Evolutionary conservation across 2,888 invertebrate species (phyloP), one percentile per base, ranked within the genome.

Genomic region (Elaeidobius kamerunicus): DNA sequence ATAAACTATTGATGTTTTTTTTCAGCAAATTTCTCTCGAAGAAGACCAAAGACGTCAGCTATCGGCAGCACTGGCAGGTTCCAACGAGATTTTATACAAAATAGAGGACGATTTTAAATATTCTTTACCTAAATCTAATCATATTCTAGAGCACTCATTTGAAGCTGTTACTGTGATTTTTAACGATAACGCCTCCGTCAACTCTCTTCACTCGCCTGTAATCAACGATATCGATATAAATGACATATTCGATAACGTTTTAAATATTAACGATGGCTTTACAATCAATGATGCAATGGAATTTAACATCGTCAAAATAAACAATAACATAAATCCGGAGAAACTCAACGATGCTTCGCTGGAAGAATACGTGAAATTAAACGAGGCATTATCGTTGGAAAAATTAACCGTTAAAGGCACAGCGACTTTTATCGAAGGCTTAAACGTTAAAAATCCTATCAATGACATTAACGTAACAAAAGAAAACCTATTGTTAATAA

Each of bases 371-470:
- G 47, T 71, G 23, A 60, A 65, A 27, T 50, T 41, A 20, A 59
- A 60, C n/a, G 59, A 64, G 14, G 56, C 65, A 18, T 18, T 62
- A 17, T 49, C 56, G 35, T 46, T 68, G 15, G 46, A 63, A 7
- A 60, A 65, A 36, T 46, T 74, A 11, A 58, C 61, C 20, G 59
- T 74, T 2, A 57, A 64, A 19, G 73, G 72, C 23, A 62, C 63
- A 48, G 62, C 68, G 6, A 61, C 58, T 49, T 63, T 70, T 23
- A 54, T 67, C 18, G 57, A 65, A 7, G 63, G 61, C 5, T 12
- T 71, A 3, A 56, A 59, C 27, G 53, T 71, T 11, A 43, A 58
- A 17, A 67, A 68, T 32, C 57, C 44, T 19, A 30, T 74, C 2
- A 71, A 73, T 53, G 62, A 64, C 12, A 57, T 72, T 6, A 60